Percentiles rank a stretch among this genome's conserved stretches.
Conservation (phyloP, 2,797 vertebrate genomes). For the Xiphorhynchus erythropygius region DNA sequence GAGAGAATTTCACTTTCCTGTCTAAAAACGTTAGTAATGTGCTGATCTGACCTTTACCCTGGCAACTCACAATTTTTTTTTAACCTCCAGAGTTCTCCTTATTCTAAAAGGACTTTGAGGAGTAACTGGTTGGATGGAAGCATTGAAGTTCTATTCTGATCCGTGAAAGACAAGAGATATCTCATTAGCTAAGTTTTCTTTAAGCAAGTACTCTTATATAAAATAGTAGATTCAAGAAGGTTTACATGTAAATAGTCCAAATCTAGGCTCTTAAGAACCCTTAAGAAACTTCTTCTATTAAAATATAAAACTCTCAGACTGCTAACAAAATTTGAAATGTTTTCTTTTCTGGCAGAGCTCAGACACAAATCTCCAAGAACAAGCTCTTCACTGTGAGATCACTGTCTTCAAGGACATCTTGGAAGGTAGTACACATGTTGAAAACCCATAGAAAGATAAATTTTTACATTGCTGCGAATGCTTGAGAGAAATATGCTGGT, state of each 20-base stretch:
- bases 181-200: background rate
- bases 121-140: background rate
- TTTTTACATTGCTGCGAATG: background rate
- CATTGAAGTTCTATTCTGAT: background rate
- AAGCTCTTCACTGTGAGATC: background rate
- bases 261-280: background rate
- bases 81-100: background rate
- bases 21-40: slow-evolving; percentile 22
- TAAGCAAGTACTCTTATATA: background rate
- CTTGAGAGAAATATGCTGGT: background rate
- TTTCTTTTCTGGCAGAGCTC: background rate
- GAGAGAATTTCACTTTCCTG: slow-evolving; percentile 23
- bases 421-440: background rate
- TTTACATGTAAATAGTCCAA: background rate
- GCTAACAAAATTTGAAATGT: background rate
- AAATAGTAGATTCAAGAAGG: background rate
- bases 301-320: background rate
- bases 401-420: background rate
- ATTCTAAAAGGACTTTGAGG: background rate
- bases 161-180: background rate
- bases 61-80: slow-evolving; percentile 1
- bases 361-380: background rate
- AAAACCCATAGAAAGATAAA: background rate
- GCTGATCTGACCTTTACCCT: slow-evolving; percentile 33
- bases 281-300: background rate